Evolutionary conservation across 2,888 invertebrate species (phyloP).

Genomic region (Drosophila formosana): DNA sequence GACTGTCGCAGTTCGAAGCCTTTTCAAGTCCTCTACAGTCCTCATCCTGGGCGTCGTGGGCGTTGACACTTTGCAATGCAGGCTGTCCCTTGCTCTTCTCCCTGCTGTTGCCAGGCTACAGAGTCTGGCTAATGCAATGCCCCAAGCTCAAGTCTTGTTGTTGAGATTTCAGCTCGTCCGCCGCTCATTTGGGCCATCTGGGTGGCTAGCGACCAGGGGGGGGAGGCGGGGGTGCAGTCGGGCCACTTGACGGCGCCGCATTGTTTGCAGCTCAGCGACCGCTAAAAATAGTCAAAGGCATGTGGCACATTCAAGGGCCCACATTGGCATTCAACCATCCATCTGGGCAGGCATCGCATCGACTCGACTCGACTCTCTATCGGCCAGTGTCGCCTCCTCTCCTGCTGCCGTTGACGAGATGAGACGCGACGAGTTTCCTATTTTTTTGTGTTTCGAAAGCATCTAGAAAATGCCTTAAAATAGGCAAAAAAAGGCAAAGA

Average conservation of each 20-base stretch:
- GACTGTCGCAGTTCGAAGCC: constrained; percentile 13
- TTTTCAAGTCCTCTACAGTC: constrained; percentile 37
- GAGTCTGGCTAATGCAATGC: constrained; percentile 43
- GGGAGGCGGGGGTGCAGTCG: constrained; percentile 6
- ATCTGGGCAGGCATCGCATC: constrained; percentile 17
- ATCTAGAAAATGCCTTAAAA: constrained; percentile 69
- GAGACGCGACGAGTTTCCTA: constrained; percentile 48
- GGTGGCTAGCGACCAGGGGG: background rate
- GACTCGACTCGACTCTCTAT: constrained; percentile 59
- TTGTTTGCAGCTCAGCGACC: constrained; percentile 72
- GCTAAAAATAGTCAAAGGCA: constrained; percentile 76
- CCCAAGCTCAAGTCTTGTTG: constrained; percentile 35
- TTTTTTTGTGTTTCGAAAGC: constrained; percentile 41
- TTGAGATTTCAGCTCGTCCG: constrained; percentile 17
- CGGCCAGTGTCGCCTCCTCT: constrained; percentile 32
- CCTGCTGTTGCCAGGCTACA: background rate
- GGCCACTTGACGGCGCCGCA: constrained; percentile 70
- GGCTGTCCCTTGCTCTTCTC: background rate
- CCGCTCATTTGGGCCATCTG: background rate
- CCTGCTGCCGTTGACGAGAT: constrained; percentile 25
- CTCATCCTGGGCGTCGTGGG: constrained; percentile 2
- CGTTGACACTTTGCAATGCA: constrained; percentile 36
- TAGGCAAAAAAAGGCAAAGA: constrained; percentile 37
- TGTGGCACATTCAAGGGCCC: constrained; percentile 55
- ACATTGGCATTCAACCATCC: constrained; percentile 41